Conservation (phyloP, 2,888 invertebrate species). For the Plebejus argus region DNA sequence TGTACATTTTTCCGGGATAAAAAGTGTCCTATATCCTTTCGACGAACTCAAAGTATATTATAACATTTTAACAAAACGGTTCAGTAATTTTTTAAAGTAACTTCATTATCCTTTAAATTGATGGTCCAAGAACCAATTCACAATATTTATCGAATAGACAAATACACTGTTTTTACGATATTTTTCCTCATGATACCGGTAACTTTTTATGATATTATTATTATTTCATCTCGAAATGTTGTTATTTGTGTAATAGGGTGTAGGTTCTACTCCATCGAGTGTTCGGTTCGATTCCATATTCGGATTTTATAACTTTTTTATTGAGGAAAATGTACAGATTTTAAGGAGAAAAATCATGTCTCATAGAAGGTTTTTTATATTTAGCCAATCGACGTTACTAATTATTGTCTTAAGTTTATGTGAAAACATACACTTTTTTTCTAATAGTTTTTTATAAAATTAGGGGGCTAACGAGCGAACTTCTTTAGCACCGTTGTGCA, state of each 20-base stretch:
- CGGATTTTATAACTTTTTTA: slow-evolving; percentile 17
- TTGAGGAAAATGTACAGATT: slow-evolving; percentile 23
- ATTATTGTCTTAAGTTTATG: background rate
- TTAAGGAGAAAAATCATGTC: background rate
- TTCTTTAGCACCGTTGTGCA: no score
- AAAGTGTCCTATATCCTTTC: no score
- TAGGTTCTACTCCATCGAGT: slow-evolving; percentile 4
- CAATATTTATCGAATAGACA: background rate
- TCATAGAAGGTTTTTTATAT: background rate
- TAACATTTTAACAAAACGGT: no score
- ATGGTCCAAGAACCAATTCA: background rate
- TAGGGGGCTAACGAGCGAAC: no score
- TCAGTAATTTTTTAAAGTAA: background rate
- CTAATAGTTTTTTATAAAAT: no score
- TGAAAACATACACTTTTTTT: no score
- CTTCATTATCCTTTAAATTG: background rate
- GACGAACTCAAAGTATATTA: no score
- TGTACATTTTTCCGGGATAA: no score
- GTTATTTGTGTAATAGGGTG: slow-evolving; percentile 5
- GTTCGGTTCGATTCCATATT: slow-evolving; percentile 14
- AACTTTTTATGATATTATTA: slow-evolving; percentile 25
- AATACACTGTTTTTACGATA: background rate
- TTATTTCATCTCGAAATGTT: slow-evolving; percentile 16
- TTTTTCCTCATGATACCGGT: background rate
- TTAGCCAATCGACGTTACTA: background rate